phyloP scores from a whole-genome alignment of 92 coral and sea anemone species.

The Porites divaricata region DNA sequence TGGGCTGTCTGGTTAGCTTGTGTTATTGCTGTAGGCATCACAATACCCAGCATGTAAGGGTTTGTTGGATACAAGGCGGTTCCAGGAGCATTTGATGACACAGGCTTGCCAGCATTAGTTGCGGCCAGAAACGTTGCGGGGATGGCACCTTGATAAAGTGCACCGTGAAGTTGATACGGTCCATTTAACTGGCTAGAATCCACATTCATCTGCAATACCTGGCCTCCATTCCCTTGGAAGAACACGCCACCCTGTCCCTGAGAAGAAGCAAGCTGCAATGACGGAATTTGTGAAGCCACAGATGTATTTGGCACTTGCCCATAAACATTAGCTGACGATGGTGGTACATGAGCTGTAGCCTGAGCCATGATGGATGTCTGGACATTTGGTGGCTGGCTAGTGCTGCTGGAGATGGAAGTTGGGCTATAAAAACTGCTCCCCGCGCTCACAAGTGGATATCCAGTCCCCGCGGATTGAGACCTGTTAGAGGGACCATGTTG shows the following conservation, averaged over 20 bases:
- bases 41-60: slow-evolving; percentile 89
- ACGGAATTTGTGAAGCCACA: slow-evolving; percentile 23
- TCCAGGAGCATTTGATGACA: slow-evolving; percentile 51
- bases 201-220: slow-evolving; percentile 70
- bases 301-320: slow-evolving; percentile 34
- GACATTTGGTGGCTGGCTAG: slow-evolving; percentile 28
- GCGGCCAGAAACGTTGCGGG: slow-evolving; percentile 74
- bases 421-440: slow-evolving; percentile 9
- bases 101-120: slow-evolving; percentile 64
- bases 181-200: slow-evolving; percentile 81
- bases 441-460: slow-evolving; percentile 11
- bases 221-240: slow-evolving; percentile 74
- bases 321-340: slow-evolving; percentile 25
- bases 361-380: slow-evolving; percentile 36
- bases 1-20: slow-evolving; percentile 54
- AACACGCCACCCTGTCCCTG: slow-evolving; percentile 79
- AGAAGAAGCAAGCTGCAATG: slow-evolving; percentile 46
- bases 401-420: slow-evolving; percentile 6
- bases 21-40: slow-evolving; percentile 80
- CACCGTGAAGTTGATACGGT: slow-evolving; percentile 80
- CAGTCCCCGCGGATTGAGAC: slow-evolving; percentile 5
- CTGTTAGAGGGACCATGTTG: slow-evolving; percentile 33
- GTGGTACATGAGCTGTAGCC: slow-evolving; percentile 23
- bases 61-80: slow-evolving; percentile 54
- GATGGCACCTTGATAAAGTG: slow-evolving; percentile 72